Conservation (phyloP, 2,888 invertebrate genomes). For the Acanthosepion esculentum region DNA sequence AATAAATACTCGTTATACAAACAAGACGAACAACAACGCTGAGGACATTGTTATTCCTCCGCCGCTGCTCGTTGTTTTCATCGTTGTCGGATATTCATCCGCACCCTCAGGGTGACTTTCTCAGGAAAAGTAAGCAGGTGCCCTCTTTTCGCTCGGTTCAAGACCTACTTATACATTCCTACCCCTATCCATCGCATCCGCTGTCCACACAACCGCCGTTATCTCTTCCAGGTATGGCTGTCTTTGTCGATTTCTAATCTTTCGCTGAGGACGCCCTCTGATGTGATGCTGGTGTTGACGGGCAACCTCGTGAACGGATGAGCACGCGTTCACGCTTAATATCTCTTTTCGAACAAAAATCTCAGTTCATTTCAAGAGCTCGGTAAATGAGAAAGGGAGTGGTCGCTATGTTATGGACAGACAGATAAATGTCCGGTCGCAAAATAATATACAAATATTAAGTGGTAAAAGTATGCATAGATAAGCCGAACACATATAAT, state of each 20-base stretch:
- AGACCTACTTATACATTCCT: constrained; percentile 1
- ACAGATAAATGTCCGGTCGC: too few relatives aligned
- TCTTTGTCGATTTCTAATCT: constrained; percentile 4
- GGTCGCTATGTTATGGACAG: background rate
- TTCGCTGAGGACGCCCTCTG: background rate
- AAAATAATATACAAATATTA: background rate
- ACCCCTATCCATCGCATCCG: background rate
- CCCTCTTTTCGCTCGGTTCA: background rate
- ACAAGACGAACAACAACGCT: background rate
- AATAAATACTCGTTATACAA: background rate
- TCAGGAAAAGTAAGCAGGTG: constrained; percentile 1
- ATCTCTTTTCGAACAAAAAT: background rate
- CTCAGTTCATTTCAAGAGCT: background rate
- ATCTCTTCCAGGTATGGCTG: background rate
- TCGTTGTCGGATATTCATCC: background rate
- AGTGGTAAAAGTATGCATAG: background rate
- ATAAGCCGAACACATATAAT: background rate
- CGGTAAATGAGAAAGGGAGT: background rate
- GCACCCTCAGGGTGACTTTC: background rate
- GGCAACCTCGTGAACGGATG: background rate
- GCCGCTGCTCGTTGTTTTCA: background rate
- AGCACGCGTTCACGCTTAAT: background rate
- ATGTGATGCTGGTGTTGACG: background rate
- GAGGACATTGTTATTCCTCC: background rate
- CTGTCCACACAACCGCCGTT: background rate